A percentile compares a stretch with the other conserved stretches of the same genome.
These are phyloP conservation scores for Bubo bubo DNA, from an alignment of 2,113 vertebrate genomes.

Conservation along the genomic window DNA sequence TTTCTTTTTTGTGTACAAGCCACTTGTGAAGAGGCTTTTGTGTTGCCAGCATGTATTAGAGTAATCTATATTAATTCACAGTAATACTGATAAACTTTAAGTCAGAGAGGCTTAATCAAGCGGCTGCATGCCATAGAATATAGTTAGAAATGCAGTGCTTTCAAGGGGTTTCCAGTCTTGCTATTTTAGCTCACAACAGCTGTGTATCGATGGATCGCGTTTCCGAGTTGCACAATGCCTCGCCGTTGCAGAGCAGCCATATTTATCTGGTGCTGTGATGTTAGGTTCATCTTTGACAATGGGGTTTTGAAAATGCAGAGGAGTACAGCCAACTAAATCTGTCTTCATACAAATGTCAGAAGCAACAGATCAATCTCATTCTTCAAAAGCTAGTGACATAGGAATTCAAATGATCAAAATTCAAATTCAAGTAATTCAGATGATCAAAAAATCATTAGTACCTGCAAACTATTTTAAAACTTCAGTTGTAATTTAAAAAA, in stretches of 20 bases:
- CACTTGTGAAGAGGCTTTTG: background rate
- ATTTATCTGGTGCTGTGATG: background rate
- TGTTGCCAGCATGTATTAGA: background rate
- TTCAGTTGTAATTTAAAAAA: background rate
- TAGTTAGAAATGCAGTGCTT: background rate
- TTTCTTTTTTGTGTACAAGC: background rate
- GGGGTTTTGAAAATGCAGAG: background rate
- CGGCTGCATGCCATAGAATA: background rate
- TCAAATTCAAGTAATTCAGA: background rate
- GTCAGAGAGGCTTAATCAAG: background rate
- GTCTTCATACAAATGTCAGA: background rate
- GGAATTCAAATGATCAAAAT: background rate
- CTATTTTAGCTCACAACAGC: background rate
- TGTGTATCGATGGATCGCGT: background rate
- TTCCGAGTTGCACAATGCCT: background rate
- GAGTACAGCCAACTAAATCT: background rate
- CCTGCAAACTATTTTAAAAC: background rate
- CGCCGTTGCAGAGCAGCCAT: background rate
- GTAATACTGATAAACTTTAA: background rate
- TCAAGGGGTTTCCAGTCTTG: background rate
- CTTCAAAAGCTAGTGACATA: background rate
- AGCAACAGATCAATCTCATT: background rate
- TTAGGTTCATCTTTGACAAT: background rate
- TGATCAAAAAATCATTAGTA: background rate
- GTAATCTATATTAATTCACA: constrained; percentile 12